Base-by-base conservation (phyloP, 2,113 vertebrate species). In the Cryptomyrus ogoouensis region DNA sequence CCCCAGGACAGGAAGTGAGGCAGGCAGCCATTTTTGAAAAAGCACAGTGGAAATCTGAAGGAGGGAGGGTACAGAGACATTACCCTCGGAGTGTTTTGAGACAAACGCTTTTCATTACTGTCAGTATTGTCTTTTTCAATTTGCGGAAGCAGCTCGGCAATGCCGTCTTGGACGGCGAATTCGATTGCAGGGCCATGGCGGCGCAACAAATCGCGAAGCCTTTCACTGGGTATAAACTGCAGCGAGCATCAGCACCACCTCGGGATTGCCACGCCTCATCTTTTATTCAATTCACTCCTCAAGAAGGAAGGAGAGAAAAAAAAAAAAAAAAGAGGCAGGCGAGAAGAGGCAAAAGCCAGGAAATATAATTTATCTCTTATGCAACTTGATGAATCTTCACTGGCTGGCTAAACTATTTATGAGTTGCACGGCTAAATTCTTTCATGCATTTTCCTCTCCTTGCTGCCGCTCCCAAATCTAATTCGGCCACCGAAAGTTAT, bases 321-420 rank as follows among this genome's bases (percentile, higher is more conserved):
- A 66, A 49, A 89, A 91, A 89, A 77, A 49, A 88, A 91, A 88
- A 89, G 27, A 83, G 89, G 27, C 12, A 89, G 89, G 74, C 88
- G 91, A 70, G 91, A 93, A 91, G 87, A 90, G 83, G 92, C 88
- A 89, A 84, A 89, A 91, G 83, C 74, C 89, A 91, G 90, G 91
- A 94, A 93, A 93, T 94, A 94, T 93, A 93, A 95, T 96, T 96
- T 95, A 96, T 96, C 94, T 94, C 94, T 95, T 92, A 94, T 90
- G 90, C 94, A 93, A 95, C 94, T 95, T 96, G 95, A 96, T 96
- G 95, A 96, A 96, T 96, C 95, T 96, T 95, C 95, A 94, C 94
- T 94, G 94, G 95, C 92, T 95, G 94, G 93, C 94, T 96, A 95
- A 96, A 96, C 95, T 96, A 96, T 96, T 96, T 96, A 96, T 96